Base-by-base conservation (phyloP, 2,888 invertebrate genomes). In the Pycnomerus fuliginosus region DNA sequence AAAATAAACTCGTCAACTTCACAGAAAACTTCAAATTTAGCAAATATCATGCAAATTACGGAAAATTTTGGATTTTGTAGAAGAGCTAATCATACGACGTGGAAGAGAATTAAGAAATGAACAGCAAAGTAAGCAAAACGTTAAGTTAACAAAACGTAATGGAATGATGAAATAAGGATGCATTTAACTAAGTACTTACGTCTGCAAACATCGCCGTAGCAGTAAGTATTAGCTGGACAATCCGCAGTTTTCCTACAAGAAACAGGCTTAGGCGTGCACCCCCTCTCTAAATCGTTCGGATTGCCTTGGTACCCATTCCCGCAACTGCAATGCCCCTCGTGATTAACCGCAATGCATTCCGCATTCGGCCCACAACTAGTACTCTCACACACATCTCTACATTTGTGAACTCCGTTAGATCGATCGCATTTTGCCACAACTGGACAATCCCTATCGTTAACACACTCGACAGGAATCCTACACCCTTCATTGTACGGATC, bases 401-500 rank as follows among this genome's bases (percentile, higher is more conserved):
- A 93, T 74, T 90, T 91, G 27, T 86, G 83, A 34, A 80, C 73
- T 27, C 86, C 86, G 61, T 84, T 84, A 2, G 80, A 75, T 51
- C 80, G 78, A 12, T 83, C 79, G 66, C 92, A 93, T 62, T 84
- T 83, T 10, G 92, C 91, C 46, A 83, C 82, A 20, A 76, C 67
- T 3, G 92, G 92, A 64, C 94, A 94, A 64, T 92, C 91, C 42
- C 80, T 76, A 61, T 91, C 83, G 27, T 78, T 76, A 51, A 80
- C 76, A 67, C 93, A 94, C 72, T 92, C 91, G 16, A 85, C 84
- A n/a, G 90, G 83, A 46, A 83, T 78, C 44, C 79, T 82, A 60
- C 93, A 92, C 15, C 91, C 91, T 63, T 87, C 86, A 53, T 83
- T 83, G 61, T 89, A 88, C 1, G 93, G 84, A 74, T 94, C 87